A percentile compares a stretch with the other conserved stretches of the same genome.
phyloP scores from a whole-genome alignment of 64 coral and sea anemone species.

The Porites australiensis region DNA sequence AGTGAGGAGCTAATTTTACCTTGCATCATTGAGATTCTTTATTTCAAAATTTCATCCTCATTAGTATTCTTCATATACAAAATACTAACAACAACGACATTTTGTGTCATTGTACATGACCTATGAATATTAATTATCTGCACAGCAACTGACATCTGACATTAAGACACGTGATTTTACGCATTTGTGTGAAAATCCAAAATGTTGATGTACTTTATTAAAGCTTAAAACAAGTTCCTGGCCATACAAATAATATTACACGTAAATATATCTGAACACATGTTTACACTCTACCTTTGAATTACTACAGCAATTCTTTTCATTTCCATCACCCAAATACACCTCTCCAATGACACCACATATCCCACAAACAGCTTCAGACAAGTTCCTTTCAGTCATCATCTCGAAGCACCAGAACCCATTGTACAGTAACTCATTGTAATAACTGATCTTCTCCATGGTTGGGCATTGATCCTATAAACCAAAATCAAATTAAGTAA shows the following conservation, averaged over 20 bases:
- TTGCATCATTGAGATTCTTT: no score
- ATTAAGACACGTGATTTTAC: no score
- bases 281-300: neutral
- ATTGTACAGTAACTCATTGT: slow-evolving; percentile 12
- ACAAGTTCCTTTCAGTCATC: neutral
- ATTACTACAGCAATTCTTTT: slow-evolving; percentile 37
- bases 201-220: no score
- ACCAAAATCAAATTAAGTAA: neutral
- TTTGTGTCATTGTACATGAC: no score
- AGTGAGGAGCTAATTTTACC: no score
- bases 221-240: no score
- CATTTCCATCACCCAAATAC: slow-evolving; percentile 38
- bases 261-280: neutral
- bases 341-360: slow-evolving; percentile 4
- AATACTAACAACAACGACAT: no score
- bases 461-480: neutral
- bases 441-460: neutral
- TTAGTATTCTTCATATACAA: no score
- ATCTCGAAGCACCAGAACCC: slow-evolving; percentile 21
- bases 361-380: slow-evolving; percentile 32
- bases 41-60: no score
- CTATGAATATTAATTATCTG: no score
- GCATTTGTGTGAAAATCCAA: no score
- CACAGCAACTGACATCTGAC: no score
- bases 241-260: neutral